A percentile compares a stretch with the other conserved stretches of the same genome.
Conservation (phyloP, 2,797 vertebrate species). For the Alcedo quadribrachys region DNA sequence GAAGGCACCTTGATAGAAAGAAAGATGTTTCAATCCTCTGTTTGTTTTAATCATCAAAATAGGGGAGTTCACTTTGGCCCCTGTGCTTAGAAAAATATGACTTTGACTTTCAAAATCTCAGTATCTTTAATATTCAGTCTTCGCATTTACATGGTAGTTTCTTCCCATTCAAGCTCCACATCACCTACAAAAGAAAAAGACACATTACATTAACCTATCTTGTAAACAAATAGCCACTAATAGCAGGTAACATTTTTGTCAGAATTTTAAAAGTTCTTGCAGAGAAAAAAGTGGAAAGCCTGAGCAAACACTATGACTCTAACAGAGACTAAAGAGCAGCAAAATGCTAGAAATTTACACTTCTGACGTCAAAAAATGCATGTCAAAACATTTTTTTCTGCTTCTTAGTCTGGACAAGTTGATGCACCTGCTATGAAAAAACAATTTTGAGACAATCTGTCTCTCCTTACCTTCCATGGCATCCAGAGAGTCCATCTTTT, state of each 20-base stretch:
- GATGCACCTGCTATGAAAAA: background rate
- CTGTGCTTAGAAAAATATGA: slow-evolving; percentile 69
- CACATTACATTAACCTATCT: background rate
- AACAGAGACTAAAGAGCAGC: background rate
- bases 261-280: background rate
- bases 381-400: background rate
- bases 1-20: slow-evolving; percentile 73
- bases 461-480: slow-evolving; percentile 94
- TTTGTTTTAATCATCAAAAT: slow-evolving; percentile 51
- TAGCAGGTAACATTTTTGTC: background rate
- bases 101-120: slow-evolving; percentile 51
- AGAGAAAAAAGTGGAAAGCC: background rate
- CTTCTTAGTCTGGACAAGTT: background rate
- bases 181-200: slow-evolving; percentile 85
- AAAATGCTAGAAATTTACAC: background rate
- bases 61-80: slow-evolving; percentile 79
- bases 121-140: slow-evolving; percentile 16
- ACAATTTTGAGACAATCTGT: background rate
- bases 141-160: slow-evolving; percentile 93
- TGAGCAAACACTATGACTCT: background rate
- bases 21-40: background rate
- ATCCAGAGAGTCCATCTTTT: slow-evolving; percentile 98
- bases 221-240: background rate
- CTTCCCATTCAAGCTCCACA: slow-evolving; percentile 98
- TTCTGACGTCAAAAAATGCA: background rate